phyloP scores from a whole-genome alignment of 1,140 invertebrate species.

The Cydia amplana region DNA sequence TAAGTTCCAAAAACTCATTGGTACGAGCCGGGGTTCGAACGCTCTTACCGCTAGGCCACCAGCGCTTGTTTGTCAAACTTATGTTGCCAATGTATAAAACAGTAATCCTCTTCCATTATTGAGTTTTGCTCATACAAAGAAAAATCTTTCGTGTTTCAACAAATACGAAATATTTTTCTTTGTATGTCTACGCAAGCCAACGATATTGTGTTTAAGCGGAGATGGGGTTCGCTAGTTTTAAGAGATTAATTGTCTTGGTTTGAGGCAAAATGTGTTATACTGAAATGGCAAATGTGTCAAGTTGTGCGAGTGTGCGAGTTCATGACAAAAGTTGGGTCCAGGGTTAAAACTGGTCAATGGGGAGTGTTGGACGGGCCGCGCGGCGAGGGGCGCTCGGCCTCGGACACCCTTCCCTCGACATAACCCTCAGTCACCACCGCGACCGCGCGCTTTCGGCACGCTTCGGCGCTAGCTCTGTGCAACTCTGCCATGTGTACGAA shows the following conservation, averaged over 20 bases:
- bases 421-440: slow-evolving; percentile 39
- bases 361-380: slow-evolving; percentile 28
- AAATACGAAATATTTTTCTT: too few species aligned
- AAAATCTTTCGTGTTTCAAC: too few species aligned
- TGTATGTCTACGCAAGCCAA: too few species aligned
- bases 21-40: too few species aligned
- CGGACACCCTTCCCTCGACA: slow-evolving; percentile 30
- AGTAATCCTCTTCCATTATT: too few species aligned
- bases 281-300: background rate
- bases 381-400: slow-evolving; percentile 13
- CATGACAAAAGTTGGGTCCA: slow-evolving; percentile 23
- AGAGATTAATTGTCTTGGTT: background rate
- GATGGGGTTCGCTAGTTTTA: background rate
- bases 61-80: too few species aligned
- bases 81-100: too few species aligned
- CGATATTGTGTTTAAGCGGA: background rate
- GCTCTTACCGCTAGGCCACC: too few species aligned
- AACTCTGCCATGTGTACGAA: slow-evolving; percentile 51
- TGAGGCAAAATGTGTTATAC: background rate
- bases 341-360: slow-evolving; percentile 17
- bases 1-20: too few species aligned
- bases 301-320: slow-evolving; percentile 5
- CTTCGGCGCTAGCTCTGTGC: slow-evolving; percentile 25
- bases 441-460: slow-evolving; percentile 37
- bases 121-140: too few species aligned